phyloP scores from a whole-genome alignment of 1,140 invertebrate species.

The Pararge aegeria region DNA sequence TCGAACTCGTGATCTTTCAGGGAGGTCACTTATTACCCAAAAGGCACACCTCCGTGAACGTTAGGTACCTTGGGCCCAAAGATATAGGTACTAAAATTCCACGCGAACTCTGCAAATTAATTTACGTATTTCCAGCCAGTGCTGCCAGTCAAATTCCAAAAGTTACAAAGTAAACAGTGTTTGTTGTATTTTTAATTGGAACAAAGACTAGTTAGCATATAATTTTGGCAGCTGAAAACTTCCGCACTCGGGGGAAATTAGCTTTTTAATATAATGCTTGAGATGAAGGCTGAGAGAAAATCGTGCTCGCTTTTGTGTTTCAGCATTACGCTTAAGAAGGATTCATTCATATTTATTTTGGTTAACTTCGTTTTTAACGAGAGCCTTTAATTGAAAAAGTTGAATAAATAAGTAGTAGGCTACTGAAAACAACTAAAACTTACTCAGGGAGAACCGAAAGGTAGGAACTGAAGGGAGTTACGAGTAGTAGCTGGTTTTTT shows the following conservation, averaged over 20 bases:
- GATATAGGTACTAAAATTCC: no score
- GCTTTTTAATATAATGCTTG: conserved; percentile 6
- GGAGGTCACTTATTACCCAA: no score
- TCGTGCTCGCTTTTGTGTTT: not conserved
- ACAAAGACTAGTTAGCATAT: conserved; percentile 15
- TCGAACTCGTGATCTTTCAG: no score
- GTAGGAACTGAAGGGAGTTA: no score
- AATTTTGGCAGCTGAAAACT: conserved; percentile 15
- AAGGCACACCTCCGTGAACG: no score
- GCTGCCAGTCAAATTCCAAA: conserved; percentile 12
- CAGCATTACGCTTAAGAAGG: not conserved
- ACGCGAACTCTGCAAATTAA: no score
- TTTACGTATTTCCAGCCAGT: no score
- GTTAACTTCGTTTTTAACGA: not conserved
- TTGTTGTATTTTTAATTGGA: conserved; percentile 25
- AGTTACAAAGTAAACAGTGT: conserved; percentile 10
- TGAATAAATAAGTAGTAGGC: no score
- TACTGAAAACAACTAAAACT: no score
- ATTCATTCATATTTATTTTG: conserved; percentile 5
- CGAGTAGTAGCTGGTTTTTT: no score
- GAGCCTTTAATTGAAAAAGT: not conserved
- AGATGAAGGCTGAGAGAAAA: conserved; percentile 3
- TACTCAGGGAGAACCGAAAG: no score
- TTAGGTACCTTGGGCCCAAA: no score
- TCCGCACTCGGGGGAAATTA: conserved; percentile 20